A percentile compares a stretch with the other conserved stretches of the same genome.
Conservation (phyloP, 2,113 vertebrate species). For the Colinus virginianus region DNA sequence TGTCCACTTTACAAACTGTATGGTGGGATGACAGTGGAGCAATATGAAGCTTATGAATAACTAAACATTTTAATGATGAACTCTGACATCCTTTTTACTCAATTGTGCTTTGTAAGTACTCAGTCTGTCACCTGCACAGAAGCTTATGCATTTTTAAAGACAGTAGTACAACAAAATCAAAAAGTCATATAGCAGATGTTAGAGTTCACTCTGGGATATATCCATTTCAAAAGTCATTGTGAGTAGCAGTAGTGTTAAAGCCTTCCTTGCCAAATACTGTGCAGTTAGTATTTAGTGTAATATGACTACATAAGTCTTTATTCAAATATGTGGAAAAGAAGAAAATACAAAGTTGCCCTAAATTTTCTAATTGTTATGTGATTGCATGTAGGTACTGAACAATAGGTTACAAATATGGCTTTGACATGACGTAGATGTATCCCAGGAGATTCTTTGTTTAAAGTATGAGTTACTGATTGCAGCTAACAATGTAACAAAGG, state of each 20-base stretch:
- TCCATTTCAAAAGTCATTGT: neutral
- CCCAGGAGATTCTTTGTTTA: neutral
- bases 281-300: neutral
- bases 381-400: neutral
- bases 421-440: neutral
- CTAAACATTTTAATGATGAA: neutral
- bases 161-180: neutral
- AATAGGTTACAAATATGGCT: neutral
- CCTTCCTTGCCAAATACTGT: neutral
- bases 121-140: neutral
- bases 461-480: neutral
- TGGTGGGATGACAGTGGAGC: neutral
- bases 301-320: neutral
- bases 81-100: neutral
- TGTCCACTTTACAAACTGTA: neutral
- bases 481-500: neutral
- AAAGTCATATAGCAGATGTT: neutral
- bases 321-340: neutral
- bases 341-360: neutral
- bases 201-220: neutral
- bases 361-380: neutral
- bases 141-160: neutral
- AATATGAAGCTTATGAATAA: neutral
- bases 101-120: neutral
- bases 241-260: neutral